Conservation (phyloP, 2,113 vertebrate species). For the Phrynosoma blainvillii region DNA sequence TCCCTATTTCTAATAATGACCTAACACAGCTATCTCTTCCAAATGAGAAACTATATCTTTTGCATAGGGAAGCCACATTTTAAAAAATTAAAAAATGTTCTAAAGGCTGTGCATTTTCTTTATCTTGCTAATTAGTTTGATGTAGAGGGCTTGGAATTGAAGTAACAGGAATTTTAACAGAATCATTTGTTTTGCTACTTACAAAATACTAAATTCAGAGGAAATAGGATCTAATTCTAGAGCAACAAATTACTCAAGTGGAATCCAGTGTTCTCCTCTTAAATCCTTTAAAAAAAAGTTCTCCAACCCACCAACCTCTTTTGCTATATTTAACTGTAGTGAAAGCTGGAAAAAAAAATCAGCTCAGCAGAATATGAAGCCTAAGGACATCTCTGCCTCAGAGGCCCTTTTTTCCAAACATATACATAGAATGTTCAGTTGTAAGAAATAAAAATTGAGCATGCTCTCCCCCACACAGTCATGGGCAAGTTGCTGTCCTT, state of each 20-base stretch:
- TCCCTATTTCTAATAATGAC: no score
- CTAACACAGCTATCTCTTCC: no score
- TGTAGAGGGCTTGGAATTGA: slow-evolving; percentile 2
- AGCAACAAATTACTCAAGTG: neutral
- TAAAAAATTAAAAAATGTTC: no score
- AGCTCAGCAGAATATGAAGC: neutral
- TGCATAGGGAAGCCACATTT: no score
- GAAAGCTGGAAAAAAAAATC: neutral
- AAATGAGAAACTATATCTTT: neutral
- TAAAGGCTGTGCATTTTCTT: no score
- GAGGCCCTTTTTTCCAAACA: neutral
- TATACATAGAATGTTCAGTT: neutral
- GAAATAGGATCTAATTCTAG: slow-evolving; percentile 6
- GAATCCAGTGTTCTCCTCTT: neutral
- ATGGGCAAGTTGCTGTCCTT: neutral
- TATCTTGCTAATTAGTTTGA: slow-evolving; percentile 7
- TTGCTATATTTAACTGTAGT: neutral
- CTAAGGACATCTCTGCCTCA: neutral
- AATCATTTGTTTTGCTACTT: neutral
- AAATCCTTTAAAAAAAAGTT: neutral
- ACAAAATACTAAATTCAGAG: neutral
- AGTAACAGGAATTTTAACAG: neutral
- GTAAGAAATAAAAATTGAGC: neutral
- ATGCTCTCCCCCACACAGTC: neutral
- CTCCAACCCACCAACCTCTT: no score